A percentile compares a stretch with the other conserved stretches of the same genome.
Evolutionary conservation across 2,797 vertebrate genomes (phyloP).

Genomic region (Darevskia nairensis): DNA sequence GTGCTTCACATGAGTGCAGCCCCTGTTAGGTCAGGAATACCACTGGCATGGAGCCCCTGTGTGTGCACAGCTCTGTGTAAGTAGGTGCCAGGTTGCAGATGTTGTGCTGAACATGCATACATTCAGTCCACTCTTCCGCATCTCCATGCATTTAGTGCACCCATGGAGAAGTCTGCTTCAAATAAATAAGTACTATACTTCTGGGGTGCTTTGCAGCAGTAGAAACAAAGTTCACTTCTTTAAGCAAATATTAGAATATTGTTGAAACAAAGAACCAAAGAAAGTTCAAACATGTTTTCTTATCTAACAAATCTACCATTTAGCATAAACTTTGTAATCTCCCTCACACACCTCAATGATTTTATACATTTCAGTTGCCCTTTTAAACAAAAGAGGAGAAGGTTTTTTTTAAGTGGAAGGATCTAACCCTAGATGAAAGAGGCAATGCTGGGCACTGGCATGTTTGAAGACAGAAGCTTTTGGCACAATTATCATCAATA

Average conservation of each 20-base stretch:
- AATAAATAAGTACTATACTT: background rate
- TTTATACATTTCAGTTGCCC: background rate
- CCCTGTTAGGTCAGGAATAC: too few relatives aligned
- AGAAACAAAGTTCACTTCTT: background rate
- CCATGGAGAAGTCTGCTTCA: background rate
- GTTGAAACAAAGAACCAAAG: background rate
- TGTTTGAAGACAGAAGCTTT: slow-evolving; percentile 4
- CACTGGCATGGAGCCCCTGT: too few relatives aligned
- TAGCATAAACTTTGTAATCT: background rate
- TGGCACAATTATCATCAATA: background rate
- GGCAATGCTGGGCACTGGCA: background rate
- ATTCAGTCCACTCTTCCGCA: background rate
- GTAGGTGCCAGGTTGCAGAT: too few relatives aligned
- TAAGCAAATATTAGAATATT: background rate
- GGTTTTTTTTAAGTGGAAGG: background rate
- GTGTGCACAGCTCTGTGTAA: too few relatives aligned
- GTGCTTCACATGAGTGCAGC: too few relatives aligned
- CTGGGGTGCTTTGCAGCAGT: background rate
- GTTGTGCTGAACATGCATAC: background rate
- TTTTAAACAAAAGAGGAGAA: background rate
- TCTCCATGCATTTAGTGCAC: background rate
- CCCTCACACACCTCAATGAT: background rate
- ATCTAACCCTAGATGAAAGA: background rate
- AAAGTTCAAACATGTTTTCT: background rate
- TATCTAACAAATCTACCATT: background rate